Evolutionary conservation across 1,140 invertebrate species (phyloP), one percentile per base, ranked within the genome.

Genomic region (Teleopsis dalmanni): DNA sequence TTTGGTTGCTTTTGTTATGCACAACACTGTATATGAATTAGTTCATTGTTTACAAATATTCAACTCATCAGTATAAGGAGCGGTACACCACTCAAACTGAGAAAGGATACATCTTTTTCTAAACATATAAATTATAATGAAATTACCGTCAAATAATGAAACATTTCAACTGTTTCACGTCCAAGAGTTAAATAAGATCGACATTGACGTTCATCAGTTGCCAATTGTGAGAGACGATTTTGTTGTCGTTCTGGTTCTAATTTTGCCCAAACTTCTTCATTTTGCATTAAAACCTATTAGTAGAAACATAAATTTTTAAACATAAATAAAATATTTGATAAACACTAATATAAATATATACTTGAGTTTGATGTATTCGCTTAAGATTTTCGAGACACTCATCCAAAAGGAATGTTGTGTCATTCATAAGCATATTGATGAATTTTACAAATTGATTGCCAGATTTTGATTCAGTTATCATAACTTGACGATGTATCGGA

Each of bases 341-440:
- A n/a, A n/a, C n/a, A n/a, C n/a, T n/a, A n/a, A n/a, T n/a, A n/a
- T n/a, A 43, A 10, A 43, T 43, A 29, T 11, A n/a, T 40, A 91
- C 88, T 73, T 98, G 95, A 2, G 91, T 84, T 70, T 97, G 92
- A 71, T 97, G 92, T 57, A 98, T 96, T 53, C 91, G 79, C 62
- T 97, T 98, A 35, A 98, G 75, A 54, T 91, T 90, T 70, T 95
- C 90, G 11, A 96, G 74, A 67, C 92, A 95, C 72, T 99, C 95
- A 65, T 99, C 95, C 35, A 98, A 74, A 29, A 98, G 76, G 72
- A 96, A 99, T 26, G 95, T 98, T 8, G 94, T 97, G 67, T 98
- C 95, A 67, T 98, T 99, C 90, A 98, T 98, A 36, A 98, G 73
- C 93, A 98, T 98, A 71, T 99, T 99, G 23, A 98, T 84, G 68